A percentile compares a stretch with the other conserved stretches of the same genome.
phyloP scores from a whole-genome alignment of 2,888 invertebrate species.

The Caenorhabditis sp. region DNA sequence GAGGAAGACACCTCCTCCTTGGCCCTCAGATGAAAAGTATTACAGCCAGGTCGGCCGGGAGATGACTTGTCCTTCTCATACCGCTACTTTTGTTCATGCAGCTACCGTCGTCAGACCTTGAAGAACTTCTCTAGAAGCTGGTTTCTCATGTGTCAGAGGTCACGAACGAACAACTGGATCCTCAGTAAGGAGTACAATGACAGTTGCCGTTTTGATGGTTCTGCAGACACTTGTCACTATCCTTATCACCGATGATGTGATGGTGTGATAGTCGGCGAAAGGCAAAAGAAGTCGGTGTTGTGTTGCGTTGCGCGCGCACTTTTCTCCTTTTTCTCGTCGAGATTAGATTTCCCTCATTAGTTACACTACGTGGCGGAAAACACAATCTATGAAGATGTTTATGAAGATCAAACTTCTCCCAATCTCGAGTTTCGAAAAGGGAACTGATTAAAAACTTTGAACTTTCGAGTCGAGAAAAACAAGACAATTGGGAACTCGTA shows the following conservation, averaged over 20 bases:
- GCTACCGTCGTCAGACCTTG: slow-evolving; percentile 24
- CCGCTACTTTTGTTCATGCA: slow-evolving; percentile 48
- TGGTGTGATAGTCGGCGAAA: slow-evolving; percentile 11
- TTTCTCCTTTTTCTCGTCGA: not conserved
- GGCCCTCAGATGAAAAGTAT: no score
- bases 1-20: no score
- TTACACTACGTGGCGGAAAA: not conserved
- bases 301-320: no score
- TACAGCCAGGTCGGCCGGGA: slow-evolving; percentile 49
- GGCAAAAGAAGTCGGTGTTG: not conserved
- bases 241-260: not conserved
- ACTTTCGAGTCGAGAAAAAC: no score
- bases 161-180: slow-evolving; percentile 39
- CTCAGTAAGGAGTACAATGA: not conserved
- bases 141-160: slow-evolving; percentile 42
- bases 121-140: slow-evolving; percentile 41
- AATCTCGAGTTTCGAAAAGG: no score
- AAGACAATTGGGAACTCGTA: slow-evolving; percentile 16
- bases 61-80: slow-evolving; percentile 26
- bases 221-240: slow-evolving; percentile 10
- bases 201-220: not conserved
- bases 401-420: not conserved
- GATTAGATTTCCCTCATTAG: slow-evolving; percentile 11
- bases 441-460: no score
- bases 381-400: slow-evolving; percentile 20